Conservation (phyloP, 1,140 invertebrate genomes). For the Eupeodes corollae region DNA sequence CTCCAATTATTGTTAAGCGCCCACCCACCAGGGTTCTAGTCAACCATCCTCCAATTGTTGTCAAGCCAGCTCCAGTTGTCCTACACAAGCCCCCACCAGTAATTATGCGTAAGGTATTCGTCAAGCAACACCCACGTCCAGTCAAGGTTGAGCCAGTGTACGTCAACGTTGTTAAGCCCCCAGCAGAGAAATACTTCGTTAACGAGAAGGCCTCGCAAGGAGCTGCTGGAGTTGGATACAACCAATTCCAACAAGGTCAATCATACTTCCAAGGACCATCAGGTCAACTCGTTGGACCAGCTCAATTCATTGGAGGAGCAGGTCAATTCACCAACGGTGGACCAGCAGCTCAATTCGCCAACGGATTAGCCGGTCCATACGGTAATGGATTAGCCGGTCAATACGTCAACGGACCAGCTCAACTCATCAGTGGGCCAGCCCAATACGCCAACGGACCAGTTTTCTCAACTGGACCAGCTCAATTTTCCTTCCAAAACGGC, state of each 20-base stretch:
- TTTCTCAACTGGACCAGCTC: too few relatives aligned
- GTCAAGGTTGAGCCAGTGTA: constrained; percentile 36
- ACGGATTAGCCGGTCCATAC: constrained; percentile 12
- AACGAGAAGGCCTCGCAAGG: constrained; percentile 27
- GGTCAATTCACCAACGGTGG: not conserved
- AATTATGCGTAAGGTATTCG: constrained; percentile 31
- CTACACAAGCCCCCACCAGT: constrained; percentile 36
- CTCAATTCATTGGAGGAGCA: constrained; percentile 8
- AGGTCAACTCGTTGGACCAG: not conserved
- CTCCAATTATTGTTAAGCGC: constrained; percentile 33
- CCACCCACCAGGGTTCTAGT: constrained; percentile 34
- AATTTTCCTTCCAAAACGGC: too few relatives aligned
- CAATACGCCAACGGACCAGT: not conserved
- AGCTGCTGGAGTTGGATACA: not conserved
- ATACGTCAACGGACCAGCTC: not conserved
- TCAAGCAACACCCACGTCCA: constrained; percentile 34
- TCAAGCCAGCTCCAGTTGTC: constrained; percentile 33
- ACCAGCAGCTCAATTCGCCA: constrained; percentile 4
- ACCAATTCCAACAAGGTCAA: not conserved
- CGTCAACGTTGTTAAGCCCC: constrained; percentile 34
- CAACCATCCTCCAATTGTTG: constrained; percentile 34
- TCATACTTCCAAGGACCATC: not conserved
- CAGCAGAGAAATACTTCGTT: constrained; percentile 35
- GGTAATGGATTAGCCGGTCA: constrained; percentile 11
- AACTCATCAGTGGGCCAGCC: not conserved